Percentiles rank a stretch among this genome's conserved stretches.
Evolutionary conservation across 2,797 vertebrate genomes (phyloP).

Genomic region (Lophotriccus pileatus): DNA sequence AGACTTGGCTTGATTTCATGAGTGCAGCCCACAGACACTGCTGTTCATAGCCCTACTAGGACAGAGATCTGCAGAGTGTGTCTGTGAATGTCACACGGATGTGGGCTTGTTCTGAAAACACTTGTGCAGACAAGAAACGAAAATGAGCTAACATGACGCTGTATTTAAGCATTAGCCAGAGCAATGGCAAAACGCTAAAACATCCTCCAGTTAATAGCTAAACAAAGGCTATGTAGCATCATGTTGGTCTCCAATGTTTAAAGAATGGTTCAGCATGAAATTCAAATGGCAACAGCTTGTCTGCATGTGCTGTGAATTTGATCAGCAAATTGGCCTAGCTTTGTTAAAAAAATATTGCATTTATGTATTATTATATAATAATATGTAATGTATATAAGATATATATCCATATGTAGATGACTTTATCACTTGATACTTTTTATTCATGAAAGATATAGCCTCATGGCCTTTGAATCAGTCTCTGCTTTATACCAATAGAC

Average conservation of each 20-base stretch:
- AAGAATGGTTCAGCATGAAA: background rate
- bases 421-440: background rate
- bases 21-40: background rate
- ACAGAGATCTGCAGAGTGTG: background rate
- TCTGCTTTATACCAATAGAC: background rate
- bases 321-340: background rate
- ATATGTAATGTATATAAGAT: background rate
- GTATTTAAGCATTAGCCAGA: background rate
- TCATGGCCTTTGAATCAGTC: background rate
- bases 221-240: background rate
- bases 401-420: background rate
- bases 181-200: background rate
- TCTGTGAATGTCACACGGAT: background rate
- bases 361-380: no score
- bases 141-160: background rate
- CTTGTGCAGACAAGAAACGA: background rate
- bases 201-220: background rate
- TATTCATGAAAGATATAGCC: background rate
- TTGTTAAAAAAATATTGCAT: background rate
- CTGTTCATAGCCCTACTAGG: background rate
- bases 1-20: background rate
- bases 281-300: background rate
- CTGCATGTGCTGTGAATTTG: background rate
- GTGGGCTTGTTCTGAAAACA: background rate
- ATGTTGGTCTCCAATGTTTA: fast-evolving